Conservation (phyloP, 1,140 invertebrate species). For the Tetramorium alpestre region DNA sequence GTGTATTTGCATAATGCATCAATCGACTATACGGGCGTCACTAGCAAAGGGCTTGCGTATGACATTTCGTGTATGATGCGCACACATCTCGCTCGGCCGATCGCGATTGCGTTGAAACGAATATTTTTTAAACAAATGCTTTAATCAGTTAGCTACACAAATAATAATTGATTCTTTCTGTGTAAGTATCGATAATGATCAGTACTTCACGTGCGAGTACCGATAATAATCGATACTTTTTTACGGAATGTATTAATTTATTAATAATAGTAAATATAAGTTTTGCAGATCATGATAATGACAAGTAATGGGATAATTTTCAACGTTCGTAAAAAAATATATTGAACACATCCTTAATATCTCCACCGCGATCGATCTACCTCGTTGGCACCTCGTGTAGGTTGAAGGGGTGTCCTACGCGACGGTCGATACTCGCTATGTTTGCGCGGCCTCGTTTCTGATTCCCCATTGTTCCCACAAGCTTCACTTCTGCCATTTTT, state of each 20-base stretch:
- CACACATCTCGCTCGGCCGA: neutral
- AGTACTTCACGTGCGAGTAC: neutral
- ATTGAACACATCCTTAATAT: constrained; percentile 9
- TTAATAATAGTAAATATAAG: neutral
- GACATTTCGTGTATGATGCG: constrained; percentile 36
- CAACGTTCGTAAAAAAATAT: neutral
- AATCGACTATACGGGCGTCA: neutral
- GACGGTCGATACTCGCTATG: constrained; percentile 62
- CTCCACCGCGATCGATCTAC: neutral
- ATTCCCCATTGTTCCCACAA: constrained; percentile 33
- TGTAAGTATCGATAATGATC: neutral
- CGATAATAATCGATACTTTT: neutral
- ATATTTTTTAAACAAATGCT: neutral
- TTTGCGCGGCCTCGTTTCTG: constrained; percentile 60
- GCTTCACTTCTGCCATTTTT: constrained; percentile 27
- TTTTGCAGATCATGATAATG: neutral
- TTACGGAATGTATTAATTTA: neutral
- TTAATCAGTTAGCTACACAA: neutral
- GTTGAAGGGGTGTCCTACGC: constrained; percentile 28
- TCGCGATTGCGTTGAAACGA: neutral
- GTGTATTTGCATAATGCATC: constrained; percentile 40
- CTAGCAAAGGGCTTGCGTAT: neutral
- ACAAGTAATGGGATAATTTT: neutral
- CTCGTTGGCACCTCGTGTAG: constrained; percentile 12
- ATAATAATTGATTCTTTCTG: neutral